These are phyloP conservation scores for Melanostigma gelatinosum DNA, from an alignment of 2,113 vertebrate genomes.

Conservation along the genomic window DNA sequence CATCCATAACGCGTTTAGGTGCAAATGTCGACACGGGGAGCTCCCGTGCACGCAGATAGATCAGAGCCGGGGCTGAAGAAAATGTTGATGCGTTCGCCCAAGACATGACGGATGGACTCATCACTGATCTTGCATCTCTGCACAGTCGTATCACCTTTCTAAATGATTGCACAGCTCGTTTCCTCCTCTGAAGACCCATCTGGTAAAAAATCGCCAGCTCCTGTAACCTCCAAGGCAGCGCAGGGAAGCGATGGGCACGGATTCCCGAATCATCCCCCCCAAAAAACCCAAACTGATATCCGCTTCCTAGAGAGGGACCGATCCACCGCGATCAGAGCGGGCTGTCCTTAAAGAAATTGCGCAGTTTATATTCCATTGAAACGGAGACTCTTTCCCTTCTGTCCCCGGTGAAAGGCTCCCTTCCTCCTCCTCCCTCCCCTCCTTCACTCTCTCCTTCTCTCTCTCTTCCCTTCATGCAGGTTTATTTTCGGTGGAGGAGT, in stretches of 20 bases:
- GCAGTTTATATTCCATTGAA: constrained; percentile 85
- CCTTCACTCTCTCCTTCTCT: constrained; percentile 52
- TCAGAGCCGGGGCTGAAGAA: constrained; percentile 39
- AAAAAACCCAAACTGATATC: constrained; percentile 10
- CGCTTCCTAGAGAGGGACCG: constrained; percentile 22
- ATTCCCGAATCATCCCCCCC: constrained; percentile 18
- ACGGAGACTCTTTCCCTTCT: constrained; percentile 71
- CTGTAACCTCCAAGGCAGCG: constrained; percentile 18
- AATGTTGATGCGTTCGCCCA: constrained; percentile 57
- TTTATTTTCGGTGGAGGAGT: constrained; percentile 83
- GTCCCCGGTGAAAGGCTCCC: constrained; percentile 69
- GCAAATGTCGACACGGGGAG: constrained; percentile 59
- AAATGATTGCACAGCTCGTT: constrained; percentile 63
- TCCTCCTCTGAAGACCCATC: constrained; percentile 46
- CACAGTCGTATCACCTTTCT: constrained; percentile 66
- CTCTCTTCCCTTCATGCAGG: constrained; percentile 77
- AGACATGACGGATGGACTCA: constrained; percentile 52
- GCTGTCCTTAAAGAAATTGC: constrained; percentile 75
- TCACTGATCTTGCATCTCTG: constrained; percentile 56
- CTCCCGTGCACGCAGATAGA: constrained; percentile 53
- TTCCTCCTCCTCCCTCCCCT: constrained; percentile 43
- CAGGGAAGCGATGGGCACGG: constrained; percentile 29
- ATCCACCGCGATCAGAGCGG: constrained; percentile 30
- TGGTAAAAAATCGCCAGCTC: constrained; percentile 46
- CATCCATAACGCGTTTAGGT: constrained; percentile 52